phyloP scores from a whole-genome alignment of 1,140 invertebrate genomes.

The Zaprionus kolodkinae region DNA sequence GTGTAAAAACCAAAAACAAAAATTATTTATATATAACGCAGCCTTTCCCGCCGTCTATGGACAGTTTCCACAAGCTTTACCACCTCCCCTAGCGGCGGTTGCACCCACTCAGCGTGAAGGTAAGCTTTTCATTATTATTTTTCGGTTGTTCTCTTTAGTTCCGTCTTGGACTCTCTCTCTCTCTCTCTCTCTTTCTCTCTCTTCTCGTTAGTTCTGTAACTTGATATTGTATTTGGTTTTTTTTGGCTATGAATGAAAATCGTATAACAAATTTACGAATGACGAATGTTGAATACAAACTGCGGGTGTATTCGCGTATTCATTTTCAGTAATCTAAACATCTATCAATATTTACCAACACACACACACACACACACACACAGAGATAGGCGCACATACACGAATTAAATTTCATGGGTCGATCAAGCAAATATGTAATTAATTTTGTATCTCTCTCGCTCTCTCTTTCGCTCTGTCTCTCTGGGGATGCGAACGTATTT shows the following conservation, averaged over 20 bases:
- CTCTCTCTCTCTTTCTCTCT: conserved; percentile 18
- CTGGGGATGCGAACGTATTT: conserved; percentile 37
- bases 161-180: conserved; percentile 5
- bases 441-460: conserved; percentile 28
- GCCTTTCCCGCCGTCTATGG: conserved; percentile 97
- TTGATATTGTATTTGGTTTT: conserved; percentile 59
- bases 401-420: conserved; percentile 14
- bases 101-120: conserved; percentile 97
- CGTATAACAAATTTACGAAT: conserved; percentile 20
- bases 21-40: conserved; percentile 91
- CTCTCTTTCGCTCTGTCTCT: neutral
- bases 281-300: conserved; percentile 1
- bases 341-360: conserved; percentile 31
- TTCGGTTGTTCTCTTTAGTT: conserved; percentile 34
- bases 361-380: conserved; percentile 17
- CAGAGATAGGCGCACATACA: neutral
- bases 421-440: conserved; percentile 41
- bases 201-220: conserved; percentile 46
- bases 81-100: conserved; percentile 95
- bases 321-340: conserved; percentile 44
- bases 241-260: conserved; percentile 43
- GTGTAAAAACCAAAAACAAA: conserved; percentile 84
- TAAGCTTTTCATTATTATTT: conserved; percentile 87
- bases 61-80: conserved; percentile 97
- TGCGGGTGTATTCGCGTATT: conserved; percentile 25